Evolutionary conservation across 2,113 vertebrate species (phyloP), one percentile per base, ranked within the genome.

Genomic region (Typhlomys cinereus): DNA sequence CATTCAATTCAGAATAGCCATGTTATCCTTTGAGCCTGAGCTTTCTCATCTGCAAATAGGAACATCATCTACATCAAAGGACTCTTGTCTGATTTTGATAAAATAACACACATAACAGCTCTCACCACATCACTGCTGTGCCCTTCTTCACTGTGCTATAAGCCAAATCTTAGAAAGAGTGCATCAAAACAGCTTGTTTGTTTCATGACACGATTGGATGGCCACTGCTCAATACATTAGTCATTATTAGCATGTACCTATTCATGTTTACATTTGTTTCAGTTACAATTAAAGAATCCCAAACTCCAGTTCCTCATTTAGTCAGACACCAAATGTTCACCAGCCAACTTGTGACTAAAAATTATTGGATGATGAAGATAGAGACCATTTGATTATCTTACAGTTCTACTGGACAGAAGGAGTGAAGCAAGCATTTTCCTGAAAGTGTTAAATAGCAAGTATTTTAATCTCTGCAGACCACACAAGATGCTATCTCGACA

Each of bases 21-120:
- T 71, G 18, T 41, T 80, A 54, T n/a, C 59, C 62, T 94, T 80
- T 44, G 50, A 93, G 62, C 75, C 21, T 94, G 70, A 87, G 62
- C 64, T 76, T 94, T 67, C 27, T 91, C 73, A 76, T 81, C 57
- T 91, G 46, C 50, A 93, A 95, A 75, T 18, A 78, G 57, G 84
- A 95, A 70, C 2, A 5, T 59, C 70, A 44, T 64, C 74, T 80
- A 4, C 34, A 67, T 59, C 74, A 88, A 89, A 79, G 41, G 41
- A 90, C 23, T 91, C 46, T 79, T 69, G 27, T 15, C 34, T 61
- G 50, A 17, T 90, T 90, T 82, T 50, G 66, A 80, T 50, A 71
- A 89, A 81, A 88, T 48, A 57, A 80, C 46, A 31, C 59, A 62
- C 69, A 67, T 10, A 81, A 89, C 92, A 91, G 69, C 29, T 88